Evolutionary conservation across 1,140 invertebrate species (phyloP).

Genomic region (Musca domestica): DNA sequence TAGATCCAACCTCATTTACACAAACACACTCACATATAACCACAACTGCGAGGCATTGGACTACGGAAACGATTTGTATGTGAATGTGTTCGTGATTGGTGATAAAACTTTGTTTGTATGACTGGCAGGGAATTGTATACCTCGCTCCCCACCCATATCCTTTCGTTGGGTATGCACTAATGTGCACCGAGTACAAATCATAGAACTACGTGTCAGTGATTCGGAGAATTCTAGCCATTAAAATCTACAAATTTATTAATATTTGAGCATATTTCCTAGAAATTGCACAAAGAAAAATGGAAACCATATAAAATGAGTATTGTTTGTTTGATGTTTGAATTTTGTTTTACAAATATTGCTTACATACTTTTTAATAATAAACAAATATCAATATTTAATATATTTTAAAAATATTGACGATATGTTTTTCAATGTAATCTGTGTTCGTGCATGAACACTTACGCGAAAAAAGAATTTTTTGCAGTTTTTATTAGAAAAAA

Average conservation of each 20-base stretch:
- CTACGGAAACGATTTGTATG: background rate
- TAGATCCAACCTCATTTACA: background rate
- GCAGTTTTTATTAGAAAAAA: no score
- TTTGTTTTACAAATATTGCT: no score
- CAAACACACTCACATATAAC: background rate
- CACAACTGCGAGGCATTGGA: background rate
- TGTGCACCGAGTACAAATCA: constrained; percentile 13
- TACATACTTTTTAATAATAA: no score
- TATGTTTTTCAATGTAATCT: no score
- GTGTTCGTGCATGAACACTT: no score
- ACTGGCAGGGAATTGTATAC: background rate
- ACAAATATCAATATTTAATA: no score
- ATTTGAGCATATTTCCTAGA: no score
- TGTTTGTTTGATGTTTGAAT: no score
- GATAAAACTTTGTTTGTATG: background rate
- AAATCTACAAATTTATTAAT: constrained; percentile 12
- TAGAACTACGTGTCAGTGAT: constrained; percentile 15
- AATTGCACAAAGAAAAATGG: no score
- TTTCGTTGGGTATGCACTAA: background rate
- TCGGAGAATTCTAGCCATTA: constrained; percentile 11
- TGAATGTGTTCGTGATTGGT: background rate
- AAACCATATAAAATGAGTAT: no score
- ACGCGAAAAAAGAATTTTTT: no score
- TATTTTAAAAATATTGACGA: no score
- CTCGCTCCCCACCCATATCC: background rate